Conservation (phyloP, 2,888 invertebrate genomes). For the Euplagia quadripunctaria region DNA sequence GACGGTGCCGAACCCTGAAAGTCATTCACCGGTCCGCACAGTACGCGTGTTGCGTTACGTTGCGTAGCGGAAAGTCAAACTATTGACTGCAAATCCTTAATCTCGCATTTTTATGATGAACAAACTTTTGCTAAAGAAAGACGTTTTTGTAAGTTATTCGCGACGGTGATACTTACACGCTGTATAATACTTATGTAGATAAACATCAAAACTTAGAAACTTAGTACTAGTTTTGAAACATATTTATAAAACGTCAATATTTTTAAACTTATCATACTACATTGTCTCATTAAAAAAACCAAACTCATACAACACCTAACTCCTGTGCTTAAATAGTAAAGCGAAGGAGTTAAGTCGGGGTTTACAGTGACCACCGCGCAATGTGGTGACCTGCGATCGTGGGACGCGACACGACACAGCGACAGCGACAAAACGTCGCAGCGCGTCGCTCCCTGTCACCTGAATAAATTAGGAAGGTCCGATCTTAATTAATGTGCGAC, state of each 20-base stretch:
- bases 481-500: constrained; percentile 78
- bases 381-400: constrained; percentile 65
- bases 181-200: no score
- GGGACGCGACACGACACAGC: constrained; percentile 37
- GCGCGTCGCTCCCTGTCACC: constrained; percentile 69
- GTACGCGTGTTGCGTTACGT: no score
- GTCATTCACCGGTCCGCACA: no score
- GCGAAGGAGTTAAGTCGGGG: not conserved
- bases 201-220: no score
- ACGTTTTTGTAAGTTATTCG: no score
- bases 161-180: no score
- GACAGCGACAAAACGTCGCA: constrained; percentile 62
- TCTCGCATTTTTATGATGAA: no score
- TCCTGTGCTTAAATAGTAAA: not conserved
- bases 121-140: no score
- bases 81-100: no score
- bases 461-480: constrained; percentile 81
- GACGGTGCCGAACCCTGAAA: no score
- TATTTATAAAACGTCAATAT: not conserved
- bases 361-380: constrained; percentile 45
- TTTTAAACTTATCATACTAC: not conserved
- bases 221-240: no score
- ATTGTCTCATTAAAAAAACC: not conserved
- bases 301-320: not conserved
- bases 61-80: no score